phyloP scores from a whole-genome alignment of 2,888 invertebrate genomes.

The Chironomus tentans region DNA sequence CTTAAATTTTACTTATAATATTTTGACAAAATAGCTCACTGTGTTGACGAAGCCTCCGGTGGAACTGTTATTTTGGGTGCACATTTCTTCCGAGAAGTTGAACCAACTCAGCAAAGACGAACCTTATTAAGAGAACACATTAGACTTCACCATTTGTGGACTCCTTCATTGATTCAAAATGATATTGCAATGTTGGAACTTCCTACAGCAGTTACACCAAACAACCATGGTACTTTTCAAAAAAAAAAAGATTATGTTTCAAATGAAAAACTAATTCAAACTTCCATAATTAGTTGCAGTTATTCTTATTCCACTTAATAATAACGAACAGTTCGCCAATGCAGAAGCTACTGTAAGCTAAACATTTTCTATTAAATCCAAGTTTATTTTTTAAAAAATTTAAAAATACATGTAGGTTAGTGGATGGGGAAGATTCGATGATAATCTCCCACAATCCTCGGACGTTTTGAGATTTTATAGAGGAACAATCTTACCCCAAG shows the following conservation, averaged over 20 bases:
- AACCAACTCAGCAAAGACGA: background rate
- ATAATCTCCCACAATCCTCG: background rate
- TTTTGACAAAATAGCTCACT: background rate
- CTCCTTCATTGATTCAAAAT: conserved; percentile 14
- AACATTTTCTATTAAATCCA: no score
- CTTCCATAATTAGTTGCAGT: background rate
- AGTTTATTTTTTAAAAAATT: no score
- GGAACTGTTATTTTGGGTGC: conserved; percentile 15
- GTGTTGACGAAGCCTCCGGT: background rate
- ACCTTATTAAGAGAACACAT: conserved; percentile 15
- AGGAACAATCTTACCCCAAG: background rate
- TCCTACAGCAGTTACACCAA: background rate
- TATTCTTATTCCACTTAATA: background rate
- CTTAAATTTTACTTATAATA: background rate
- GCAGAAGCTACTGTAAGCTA: background rate
- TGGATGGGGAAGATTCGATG: conserved; percentile 12
- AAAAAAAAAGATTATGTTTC: no score
- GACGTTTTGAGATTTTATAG: conserved; percentile 6
- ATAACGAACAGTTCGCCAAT: background rate
- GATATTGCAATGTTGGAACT: conserved; percentile 16
- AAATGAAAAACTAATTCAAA: no score
- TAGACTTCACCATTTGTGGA: conserved; percentile 6
- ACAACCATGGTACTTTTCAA: background rate
- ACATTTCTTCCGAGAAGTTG: background rate
- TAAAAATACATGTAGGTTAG: no score